Evolutionary conservation across 1,140 invertebrate species (phyloP).

Genomic region (Drosophila nasuta): DNA sequence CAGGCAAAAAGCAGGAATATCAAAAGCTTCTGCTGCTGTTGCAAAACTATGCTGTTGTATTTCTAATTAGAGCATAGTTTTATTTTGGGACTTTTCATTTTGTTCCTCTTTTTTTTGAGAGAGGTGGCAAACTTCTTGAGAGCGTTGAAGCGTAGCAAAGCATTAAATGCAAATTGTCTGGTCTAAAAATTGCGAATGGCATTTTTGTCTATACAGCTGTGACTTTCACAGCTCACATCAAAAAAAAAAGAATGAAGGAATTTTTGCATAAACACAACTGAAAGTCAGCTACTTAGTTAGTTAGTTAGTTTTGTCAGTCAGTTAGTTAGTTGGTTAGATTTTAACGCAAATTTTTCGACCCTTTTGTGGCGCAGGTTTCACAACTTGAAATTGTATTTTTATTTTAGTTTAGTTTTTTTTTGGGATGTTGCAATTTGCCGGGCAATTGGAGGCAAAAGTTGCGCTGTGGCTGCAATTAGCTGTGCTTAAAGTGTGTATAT

Average conservation of each 20-base stretch:
- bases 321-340: constrained; percentile 38
- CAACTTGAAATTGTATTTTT: constrained; percentile 7
- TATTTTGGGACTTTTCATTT: no score
- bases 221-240: constrained; percentile 41
- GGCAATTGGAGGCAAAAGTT: constrained; percentile 53
- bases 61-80: no score
- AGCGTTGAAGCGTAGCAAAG: no score
- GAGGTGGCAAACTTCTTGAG: no score
- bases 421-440: constrained; percentile 42
- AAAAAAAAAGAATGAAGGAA: not conserved
- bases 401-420: constrained; percentile 21
- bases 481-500: constrained; percentile 25
- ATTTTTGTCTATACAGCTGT: constrained; percentile 73
- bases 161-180: not conserved
- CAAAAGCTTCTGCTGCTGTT: no score
- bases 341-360: constrained; percentile 3
- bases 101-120: no score
- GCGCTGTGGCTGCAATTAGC: constrained; percentile 62
- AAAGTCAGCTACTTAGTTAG: constrained; percentile 31
- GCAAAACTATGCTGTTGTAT: no score
- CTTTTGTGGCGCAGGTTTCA: constrained; percentile 9
- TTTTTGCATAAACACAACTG: constrained; percentile 69
- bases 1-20: no score
- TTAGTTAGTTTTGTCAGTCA: constrained; percentile 32
- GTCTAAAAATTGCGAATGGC: not conserved